Percentiles rank a stretch among this genome's conserved stretches.
These are phyloP conservation scores for Drosophila flavopinicola DNA, from an alignment of 2,888 invertebrate genomes.

Conservation along the genomic window DNA sequence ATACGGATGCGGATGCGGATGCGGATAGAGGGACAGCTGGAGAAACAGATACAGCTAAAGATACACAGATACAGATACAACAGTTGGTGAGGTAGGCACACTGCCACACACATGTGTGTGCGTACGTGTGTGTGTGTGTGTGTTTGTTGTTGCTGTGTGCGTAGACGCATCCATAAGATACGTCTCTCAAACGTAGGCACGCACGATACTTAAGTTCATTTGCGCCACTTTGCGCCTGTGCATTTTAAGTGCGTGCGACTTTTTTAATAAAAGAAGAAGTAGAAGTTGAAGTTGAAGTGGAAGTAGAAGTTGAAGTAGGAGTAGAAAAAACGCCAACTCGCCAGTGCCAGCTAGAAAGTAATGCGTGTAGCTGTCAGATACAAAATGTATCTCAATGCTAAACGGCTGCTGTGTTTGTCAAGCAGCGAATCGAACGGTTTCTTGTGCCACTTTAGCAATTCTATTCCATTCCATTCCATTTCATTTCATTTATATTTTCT, in stretches of 20 bases:
- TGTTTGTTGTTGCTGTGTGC: constrained; percentile 10
- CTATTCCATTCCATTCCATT: not conserved
- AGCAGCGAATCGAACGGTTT: constrained; percentile 55
- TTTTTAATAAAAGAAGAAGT: constrained; percentile 27
- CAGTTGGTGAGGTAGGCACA: constrained; percentile 18
- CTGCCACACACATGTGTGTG: not conserved
- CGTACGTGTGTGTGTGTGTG: constrained; percentile 2
- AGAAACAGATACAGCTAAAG: constrained; percentile 22
- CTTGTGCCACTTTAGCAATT: constrained; percentile 60
- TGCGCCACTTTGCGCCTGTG: constrained; percentile 72
- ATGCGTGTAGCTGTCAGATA: constrained; percentile 40
- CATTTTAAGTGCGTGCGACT: constrained; percentile 68
- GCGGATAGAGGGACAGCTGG: constrained; percentile 36
- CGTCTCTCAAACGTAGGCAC: constrained; percentile 37
- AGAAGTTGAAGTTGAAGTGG: no score
- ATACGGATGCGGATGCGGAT: constrained; percentile 52
- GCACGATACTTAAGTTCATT: constrained; percentile 78
- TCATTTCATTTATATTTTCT: constrained; percentile 39
- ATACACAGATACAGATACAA: constrained; percentile 19
- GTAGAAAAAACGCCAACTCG: constrained; percentile 19
- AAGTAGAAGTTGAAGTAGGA: no score
- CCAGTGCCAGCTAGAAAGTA: constrained; percentile 34
- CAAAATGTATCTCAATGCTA: constrained; percentile 30
- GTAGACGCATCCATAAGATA: constrained; percentile 49
- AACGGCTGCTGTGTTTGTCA: constrained; percentile 37